Conservation (phyloP, 2,888 invertebrate species). For the Nudaria mundana region DNA sequence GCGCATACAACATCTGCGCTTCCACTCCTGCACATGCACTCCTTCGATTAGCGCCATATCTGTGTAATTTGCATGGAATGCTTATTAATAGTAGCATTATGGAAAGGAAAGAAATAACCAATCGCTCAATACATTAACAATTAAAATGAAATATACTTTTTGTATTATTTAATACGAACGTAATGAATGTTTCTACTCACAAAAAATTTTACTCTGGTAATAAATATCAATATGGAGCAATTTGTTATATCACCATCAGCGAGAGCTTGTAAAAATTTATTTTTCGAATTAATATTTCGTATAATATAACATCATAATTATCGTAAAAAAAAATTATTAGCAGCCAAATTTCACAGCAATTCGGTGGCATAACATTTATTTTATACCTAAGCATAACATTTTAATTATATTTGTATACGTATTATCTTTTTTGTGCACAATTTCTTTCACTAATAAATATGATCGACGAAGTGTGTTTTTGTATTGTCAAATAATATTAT, state of each 20-base stretch:
- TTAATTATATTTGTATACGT: too few relatives aligned
- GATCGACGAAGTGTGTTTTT: neutral
- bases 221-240: neutral
- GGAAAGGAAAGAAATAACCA: neutral
- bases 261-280: neutral
- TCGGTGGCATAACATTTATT: neutral
- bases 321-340: neutral
- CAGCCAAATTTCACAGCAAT: neutral
- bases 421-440: neutral
- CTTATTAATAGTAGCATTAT: conserved; percentile 11
- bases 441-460: neutral
- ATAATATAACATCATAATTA: too few relatives aligned
- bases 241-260: neutral
- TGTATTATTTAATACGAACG: neutral
- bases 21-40: conserved; percentile 37
- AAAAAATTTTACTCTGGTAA: too few relatives aligned
- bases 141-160: neutral
- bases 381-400: too few relatives aligned
- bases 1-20: conserved; percentile 38
- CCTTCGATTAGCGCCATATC: conserved; percentile 14
- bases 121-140: neutral
- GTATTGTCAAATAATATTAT: conserved; percentile 9
- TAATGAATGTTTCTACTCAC: too few relatives aligned
- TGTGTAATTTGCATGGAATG: conserved; percentile 4
- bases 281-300: neutral